phyloP scores from a whole-genome alignment of 2,797 vertebrate genomes.

The Bovichtus variegatus region DNA sequence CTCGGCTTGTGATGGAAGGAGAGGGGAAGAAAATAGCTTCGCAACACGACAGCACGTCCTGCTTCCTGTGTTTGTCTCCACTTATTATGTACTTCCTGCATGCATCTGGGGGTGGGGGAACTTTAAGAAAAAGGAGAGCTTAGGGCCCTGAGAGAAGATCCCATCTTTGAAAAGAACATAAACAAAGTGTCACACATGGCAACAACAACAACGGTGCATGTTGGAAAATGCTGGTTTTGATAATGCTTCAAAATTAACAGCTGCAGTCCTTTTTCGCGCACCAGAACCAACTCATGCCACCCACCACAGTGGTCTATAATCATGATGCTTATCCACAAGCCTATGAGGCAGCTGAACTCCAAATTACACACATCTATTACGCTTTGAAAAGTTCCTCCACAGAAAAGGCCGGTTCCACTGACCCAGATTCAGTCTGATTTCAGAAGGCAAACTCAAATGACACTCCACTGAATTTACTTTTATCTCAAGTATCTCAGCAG shows the following conservation, averaged over 20 bases:
- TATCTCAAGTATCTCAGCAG: constrained; percentile 18
- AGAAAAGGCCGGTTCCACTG: constrained; percentile 36
- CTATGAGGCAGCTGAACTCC: constrained; percentile 31
- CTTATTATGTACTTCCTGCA: constrained; percentile 85
- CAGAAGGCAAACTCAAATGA: neutral
- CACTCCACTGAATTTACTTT: constrained; percentile 25
- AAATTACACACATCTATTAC: constrained; percentile 37
- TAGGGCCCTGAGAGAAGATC: constrained; percentile 20
- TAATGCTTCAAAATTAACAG: constrained; percentile 15
- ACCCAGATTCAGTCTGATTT: constrained; percentile 56
- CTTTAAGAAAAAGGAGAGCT: constrained; percentile 40
- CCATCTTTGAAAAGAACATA: constrained; percentile 36
- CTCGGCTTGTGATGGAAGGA: constrained; percentile 66
- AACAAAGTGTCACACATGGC: constrained; percentile 31
- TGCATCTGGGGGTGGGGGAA: constrained; percentile 40
- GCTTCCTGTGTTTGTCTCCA: constrained; percentile 89
- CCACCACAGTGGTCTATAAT: constrained; percentile 38
- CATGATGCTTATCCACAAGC: constrained; percentile 39
- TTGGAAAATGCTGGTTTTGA: constrained; percentile 1
- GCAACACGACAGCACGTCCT: constrained; percentile 79
- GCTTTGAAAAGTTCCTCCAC: constrained; percentile 31
- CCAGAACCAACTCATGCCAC: constrained; percentile 21
- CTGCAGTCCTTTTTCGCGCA: neutral
- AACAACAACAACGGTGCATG: constrained; percentile 25
- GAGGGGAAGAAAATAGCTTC: constrained; percentile 76